Base-by-base conservation (phyloP, 2,113 vertebrate species). In the Daubentonia madagascariensis region DNA sequence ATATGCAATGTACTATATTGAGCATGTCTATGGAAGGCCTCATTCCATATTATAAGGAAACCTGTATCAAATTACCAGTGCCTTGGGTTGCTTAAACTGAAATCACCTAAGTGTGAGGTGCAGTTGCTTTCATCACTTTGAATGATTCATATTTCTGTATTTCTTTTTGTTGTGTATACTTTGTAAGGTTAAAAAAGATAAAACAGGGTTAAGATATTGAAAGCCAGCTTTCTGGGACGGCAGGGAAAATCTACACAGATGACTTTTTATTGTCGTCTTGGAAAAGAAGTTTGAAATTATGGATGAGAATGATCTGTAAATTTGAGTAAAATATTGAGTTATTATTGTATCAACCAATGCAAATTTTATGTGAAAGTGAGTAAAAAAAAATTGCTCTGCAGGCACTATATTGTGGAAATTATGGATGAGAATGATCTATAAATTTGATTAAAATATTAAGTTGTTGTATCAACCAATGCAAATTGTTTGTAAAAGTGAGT, bases 361-460 rank as follows among this genome's bases (percentile, higher is more conserved):
- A 92, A 65, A 75, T 95, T 97, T 83, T 86, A 67, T 87, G 18
- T 94, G 37, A 80, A 91, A 67, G n/a, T 86, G n/a, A 95, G 23
- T 30, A 35, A 32, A 61, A 18, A 83, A 22, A 81, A 63, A 78
- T 78, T 78, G 25, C 32, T 54, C 6, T 18, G n/a, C 11, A 89
- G 70, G 18, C 4, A 50, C 17, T 83, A 9, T 89, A 85, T 75
- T 94, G 10, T 89, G n/a, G n/a, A 87, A 45, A 78, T 50, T 70
- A 23, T 67, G 37, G 37, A 37, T 96, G 52, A 91, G 52, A 78
- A 20, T 89, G 35, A 40, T 45, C 32, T 63, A 25, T 61, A 89
- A 50, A 70, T 48, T 30, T 63, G 37, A 45, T 28, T 65, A 80
- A 94, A 95, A 79, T 85, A 48, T 16, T 91, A 13, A 30, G 17